phyloP scores from a whole-genome alignment of 2,797 vertebrate species.

The Pipistrellus nathusii region DNA sequence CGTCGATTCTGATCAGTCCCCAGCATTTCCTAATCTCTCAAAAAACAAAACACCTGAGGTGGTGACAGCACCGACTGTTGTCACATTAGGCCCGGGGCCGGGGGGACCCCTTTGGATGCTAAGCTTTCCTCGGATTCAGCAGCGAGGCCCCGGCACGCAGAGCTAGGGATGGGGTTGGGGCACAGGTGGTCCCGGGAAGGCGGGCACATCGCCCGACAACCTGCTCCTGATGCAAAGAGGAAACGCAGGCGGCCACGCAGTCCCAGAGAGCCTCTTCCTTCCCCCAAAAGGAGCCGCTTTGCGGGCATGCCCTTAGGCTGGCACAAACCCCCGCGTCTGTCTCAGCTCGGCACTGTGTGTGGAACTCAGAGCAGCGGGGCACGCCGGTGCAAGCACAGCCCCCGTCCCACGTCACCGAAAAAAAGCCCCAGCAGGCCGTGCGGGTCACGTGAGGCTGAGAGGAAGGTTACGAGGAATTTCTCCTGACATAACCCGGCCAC shows the following conservation, averaged over 20 bases:
- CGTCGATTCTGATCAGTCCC: neutral
- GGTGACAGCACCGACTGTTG: neutral
- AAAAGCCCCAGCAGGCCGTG: neutral
- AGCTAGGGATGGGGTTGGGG: neutral
- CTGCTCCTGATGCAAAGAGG: conserved; percentile 46
- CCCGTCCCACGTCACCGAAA: neutral
- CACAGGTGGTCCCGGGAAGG: neutral
- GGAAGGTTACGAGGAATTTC: neutral
- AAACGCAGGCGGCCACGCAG: conserved; percentile 77
- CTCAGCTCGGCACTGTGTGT: neutral
- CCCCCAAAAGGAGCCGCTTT: conserved; percentile 85
- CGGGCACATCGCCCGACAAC: neutral
- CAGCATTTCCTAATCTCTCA: neutral
- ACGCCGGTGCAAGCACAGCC: neutral
- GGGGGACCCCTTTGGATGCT: neutral
- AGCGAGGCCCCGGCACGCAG: neutral
- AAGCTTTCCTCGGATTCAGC: neutral
- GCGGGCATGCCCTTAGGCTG: conserved; percentile 54
- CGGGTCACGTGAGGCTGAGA: neutral
- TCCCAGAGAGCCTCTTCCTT: conserved; percentile 84
- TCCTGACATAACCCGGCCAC: neutral
- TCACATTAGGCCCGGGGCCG: neutral
- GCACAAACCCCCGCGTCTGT: neutral
- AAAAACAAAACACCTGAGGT: neutral
- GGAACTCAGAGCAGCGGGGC: neutral